Conservation (phyloP, 1,140 invertebrate species). For the Neotoxoptera formosana region DNA sequence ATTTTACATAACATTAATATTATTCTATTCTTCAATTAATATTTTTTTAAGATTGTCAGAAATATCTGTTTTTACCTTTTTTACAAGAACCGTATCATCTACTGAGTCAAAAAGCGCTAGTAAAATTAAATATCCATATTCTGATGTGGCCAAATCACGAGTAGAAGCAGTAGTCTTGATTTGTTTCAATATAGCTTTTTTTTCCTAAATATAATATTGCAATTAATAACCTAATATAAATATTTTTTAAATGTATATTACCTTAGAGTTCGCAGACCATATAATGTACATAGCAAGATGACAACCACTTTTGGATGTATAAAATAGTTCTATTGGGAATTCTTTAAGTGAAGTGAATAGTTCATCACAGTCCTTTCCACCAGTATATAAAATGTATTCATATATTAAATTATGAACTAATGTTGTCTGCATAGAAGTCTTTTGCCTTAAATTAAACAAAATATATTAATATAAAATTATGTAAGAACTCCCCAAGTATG, state of each 20-base stretch:
- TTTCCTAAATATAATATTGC: slow-evolving; percentile 61
- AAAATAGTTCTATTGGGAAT: slow-evolving; percentile 52
- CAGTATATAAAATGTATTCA: slow-evolving; percentile 36
- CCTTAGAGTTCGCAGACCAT: slow-evolving; percentile 36
- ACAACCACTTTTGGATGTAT: slow-evolving; percentile 54
- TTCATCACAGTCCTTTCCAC: slow-evolving; percentile 46
- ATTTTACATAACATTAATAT: background rate
- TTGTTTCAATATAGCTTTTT: slow-evolving; percentile 76
- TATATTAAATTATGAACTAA: slow-evolving; percentile 55
- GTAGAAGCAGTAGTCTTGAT: slow-evolving; percentile 80
- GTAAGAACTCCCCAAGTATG: background rate
- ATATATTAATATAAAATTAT: background rate
- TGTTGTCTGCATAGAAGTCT: slow-evolving; percentile 46
- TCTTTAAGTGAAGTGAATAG: slow-evolving; percentile 46
- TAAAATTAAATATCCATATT: slow-evolving; percentile 84
- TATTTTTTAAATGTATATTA: background rate
- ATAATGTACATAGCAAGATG: slow-evolving; percentile 44
- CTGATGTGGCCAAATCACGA: slow-evolving; percentile 80
- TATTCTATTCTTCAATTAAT: background rate
- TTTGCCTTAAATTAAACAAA: slow-evolving; percentile 6
- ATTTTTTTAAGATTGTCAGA: background rate
- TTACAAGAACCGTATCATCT: slow-evolving; percentile 90
- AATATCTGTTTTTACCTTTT: slow-evolving; percentile 71
- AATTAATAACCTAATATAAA: background rate
- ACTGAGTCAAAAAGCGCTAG: slow-evolving; percentile 87